Base-by-base conservation (phyloP, 2,888 invertebrate genomes). In the Omphaloscelis lunosa region DNA sequence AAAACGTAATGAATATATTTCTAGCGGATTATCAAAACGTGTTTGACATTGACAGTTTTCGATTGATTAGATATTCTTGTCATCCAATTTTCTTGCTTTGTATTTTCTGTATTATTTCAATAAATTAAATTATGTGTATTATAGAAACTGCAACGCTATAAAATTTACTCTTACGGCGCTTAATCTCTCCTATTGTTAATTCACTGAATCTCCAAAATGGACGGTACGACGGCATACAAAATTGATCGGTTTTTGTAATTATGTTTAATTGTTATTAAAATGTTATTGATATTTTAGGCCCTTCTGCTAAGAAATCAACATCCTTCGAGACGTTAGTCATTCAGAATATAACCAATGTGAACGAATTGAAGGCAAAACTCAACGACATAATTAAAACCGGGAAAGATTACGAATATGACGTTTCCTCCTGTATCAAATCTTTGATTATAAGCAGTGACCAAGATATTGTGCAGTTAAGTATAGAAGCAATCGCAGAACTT, bases 401-500 rank as follows among this genome's bases (percentile, higher is more conserved):
- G 48, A 94, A 95, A 91, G 94, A 95, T 85, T 96, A 97, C 75
- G 94, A 97, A 89, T 94, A 95, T 83, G 95, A 96, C 86, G 95
- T 97, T 78, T 95, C 95, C 17, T 90, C 95, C 5, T 94, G 96
- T 83, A 89, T 97, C 41, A 95, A 95, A 89, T 90, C 93, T 4
- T 91, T 97, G 82, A 85, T 97, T 62, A 92, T 89, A 41, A 94
- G 90, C 84, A 96, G 95, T 70, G 96, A 97, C 84, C 93, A 93
- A 82, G 97, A 97, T 79, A 97, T 97, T 51, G 95, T 97, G 70
- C 94, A 96, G 79, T 93, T 97, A 81, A 97, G 97, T 39, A 97
- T 98, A 27, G 98, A 98, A 95, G 97, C 98, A 41, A 97, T 98
- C 80, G 98, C 99, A 0, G 99, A 99, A 95, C 97, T 98, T 51